Evolutionary conservation across 2,888 invertebrate species (phyloP), one percentile per base, ranked within the genome.

Genomic region (Sesamia inferens): DNA sequence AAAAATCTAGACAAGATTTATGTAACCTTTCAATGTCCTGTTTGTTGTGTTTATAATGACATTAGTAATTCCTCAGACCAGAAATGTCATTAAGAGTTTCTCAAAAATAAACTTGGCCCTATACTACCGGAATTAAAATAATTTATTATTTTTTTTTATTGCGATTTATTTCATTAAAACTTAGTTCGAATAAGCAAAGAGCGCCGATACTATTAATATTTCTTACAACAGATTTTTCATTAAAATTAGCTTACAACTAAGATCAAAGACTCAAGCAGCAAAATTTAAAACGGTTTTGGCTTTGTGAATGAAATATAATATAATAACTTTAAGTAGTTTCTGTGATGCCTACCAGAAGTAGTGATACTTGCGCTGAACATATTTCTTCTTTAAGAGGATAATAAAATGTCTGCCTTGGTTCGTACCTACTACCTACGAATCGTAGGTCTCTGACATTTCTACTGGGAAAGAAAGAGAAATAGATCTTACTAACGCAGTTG

Each of bases 151-250:
- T n/a, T n/a, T n/a, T n/a, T n/a, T n/a, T n/a, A n/a, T n/a, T n/a
- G n/a, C n/a, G n/a, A n/a, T n/a, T n/a, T 6, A 24, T 68, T 44
- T 24, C 10, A 69, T 64, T 19, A 39, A 58, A 72, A n/a, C 31
- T 47, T 57, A 0, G 5, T n/a, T 44, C 19, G 31, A 31, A 31
- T 31, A 31, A 31, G 39, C 13, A 31, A 3, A 24, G 7, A 47
- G 5, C 16, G n/a, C 19, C 16, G 19, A 51, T 44, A 55, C 57
- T 44, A 76, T 57, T 68, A 63, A 68, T 75, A 13, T 42, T 2
- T 19, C 14, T 31, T 62, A 19, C 8, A 63, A 14, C 24, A 7
- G 8, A 19, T 39, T 31, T 62, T 68, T 57, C 44, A 74, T 67
- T 75, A 51, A 24, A 57, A 68, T 57, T 31, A 14, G n/a, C 57